These are phyloP conservation scores for Phaonia tiefii DNA, from an alignment of 2,888 invertebrate genomes.

Conservation along the genomic window DNA sequence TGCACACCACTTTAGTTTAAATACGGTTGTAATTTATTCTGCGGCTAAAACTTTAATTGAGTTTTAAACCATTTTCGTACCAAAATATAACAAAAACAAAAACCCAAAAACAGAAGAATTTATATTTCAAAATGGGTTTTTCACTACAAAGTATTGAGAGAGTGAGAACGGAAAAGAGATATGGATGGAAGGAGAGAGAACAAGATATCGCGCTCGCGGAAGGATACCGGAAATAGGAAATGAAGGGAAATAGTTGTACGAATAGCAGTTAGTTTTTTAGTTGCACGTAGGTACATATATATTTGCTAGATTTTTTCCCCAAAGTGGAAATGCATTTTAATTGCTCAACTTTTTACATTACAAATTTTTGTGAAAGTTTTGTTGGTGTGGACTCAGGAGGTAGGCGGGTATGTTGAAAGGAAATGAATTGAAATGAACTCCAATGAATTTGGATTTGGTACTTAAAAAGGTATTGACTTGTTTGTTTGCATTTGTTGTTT, in stretches of 20 bases:
- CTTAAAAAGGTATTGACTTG: constrained; percentile 60
- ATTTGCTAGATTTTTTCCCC: constrained; percentile 27
- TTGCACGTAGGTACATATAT: constrained; percentile 2
- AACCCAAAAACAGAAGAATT: background rate
- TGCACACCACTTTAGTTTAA: constrained; percentile 36
- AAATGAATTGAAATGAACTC: constrained; percentile 26
- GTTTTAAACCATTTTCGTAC: constrained; percentile 67
- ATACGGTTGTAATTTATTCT: constrained; percentile 69
- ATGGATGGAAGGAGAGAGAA: constrained; percentile 15
- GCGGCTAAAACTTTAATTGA: constrained; percentile 72
- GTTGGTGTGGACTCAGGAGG: background rate
- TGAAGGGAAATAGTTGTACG: constrained; percentile 30
- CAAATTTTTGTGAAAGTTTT: constrained; percentile 15
- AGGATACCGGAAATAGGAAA: constrained; percentile 30
- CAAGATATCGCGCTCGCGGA: constrained; percentile 7
- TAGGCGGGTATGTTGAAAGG: background rate
- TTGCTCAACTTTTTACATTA: constrained; percentile 65
- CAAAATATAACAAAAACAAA: constrained; percentile 13
- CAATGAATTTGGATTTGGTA: constrained; percentile 36
- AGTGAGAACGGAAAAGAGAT: constrained; percentile 18
- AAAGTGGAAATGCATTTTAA: constrained; percentile 58
- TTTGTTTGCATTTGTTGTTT: constrained; percentile 2
- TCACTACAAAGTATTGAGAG: background rate
- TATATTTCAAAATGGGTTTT: constrained; percentile 13
- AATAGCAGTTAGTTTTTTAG: constrained; percentile 21